Evolutionary conservation across 2,113 vertebrate species (phyloP), one percentile per base, ranked within the genome.

Genomic region (Ochotona princeps): DNA sequence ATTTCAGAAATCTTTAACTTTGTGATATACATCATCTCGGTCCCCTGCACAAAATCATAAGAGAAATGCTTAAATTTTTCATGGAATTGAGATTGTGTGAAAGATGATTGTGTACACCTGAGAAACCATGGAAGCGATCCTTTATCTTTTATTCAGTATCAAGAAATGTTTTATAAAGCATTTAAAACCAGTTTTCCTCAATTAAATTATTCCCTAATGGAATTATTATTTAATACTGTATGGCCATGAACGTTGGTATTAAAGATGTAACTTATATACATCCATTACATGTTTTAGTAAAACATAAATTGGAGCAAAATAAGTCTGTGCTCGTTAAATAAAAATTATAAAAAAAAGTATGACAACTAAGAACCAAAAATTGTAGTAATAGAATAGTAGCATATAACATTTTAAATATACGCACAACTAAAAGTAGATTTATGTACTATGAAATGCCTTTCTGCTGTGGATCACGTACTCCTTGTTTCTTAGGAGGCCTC

Each of bases 261-360:
- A 0, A 28, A 69, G 17, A 54, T 35, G 10, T 2, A 82, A 23
- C 6, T 1, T 60, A 30, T 9, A 28, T 80, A 93, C 78, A 79
- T 7, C 25, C 28, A 86, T 76, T 30, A 28, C 1, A 89, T 82
- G 3, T 79, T 66, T 83, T 54, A 74, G 74, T 79, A 89, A 92
- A 79, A 87, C 67, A 63, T 67, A 82, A 1, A 65, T 69, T 85
- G 49, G 35, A 60, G 70, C 11, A 94, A 84, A 47, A 94, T 72
- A 51, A 91, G 51, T 44, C 25, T 90, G 25, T 88, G 65, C 63
- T 72, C 25, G 49, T 60, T 67, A 20, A 26, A 87, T 91, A 87
- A 65, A 65, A 72, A 35, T 38, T 88, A 9, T 72, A 65, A 61
- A 89, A 89, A 87, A 14, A 7, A 32, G 4, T 44, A 65, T 3